These are phyloP conservation scores for Hyperopisus bebe DNA, from an alignment of 2,113 vertebrate species.

Conservation along the genomic window DNA sequence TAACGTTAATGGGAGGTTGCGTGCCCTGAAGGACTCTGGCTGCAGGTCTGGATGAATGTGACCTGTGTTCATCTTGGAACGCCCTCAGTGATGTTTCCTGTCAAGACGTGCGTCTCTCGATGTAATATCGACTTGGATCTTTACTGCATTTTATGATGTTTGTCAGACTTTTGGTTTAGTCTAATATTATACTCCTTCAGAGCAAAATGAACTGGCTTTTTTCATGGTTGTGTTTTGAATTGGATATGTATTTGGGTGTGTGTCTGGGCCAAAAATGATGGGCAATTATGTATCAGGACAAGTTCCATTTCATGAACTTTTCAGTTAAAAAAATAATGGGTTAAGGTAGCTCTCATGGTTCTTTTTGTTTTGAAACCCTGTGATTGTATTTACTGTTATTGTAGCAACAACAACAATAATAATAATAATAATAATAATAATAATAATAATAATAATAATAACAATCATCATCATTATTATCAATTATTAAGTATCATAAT, in stretches of 20 bases:
- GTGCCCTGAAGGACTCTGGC: not conserved
- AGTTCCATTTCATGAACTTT: not conserved
- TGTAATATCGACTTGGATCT: not conserved
- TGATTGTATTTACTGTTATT: no score
- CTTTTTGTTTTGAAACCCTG: not conserved
- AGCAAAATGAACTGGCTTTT: not conserved
- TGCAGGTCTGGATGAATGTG: not conserved
- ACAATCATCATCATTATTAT: no score
- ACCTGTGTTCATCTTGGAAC: not conserved
- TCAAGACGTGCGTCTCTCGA: not conserved
- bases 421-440: no score
- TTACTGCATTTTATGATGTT: not conserved
- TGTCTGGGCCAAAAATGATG: not conserved
- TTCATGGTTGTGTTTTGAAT: not conserved
- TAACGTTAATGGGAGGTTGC: not conserved
- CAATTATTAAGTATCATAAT: no score
- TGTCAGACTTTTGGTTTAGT: conserved; percentile 16
- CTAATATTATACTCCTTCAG: not conserved
- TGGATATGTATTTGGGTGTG: not conserved
- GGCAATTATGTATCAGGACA: not conserved
- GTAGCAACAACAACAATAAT: no score
- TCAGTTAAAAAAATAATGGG: not conserved
- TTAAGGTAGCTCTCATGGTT: not conserved
- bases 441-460: no score
- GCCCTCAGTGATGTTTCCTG: not conserved